phyloP scores from a whole-genome alignment of 2,797 vertebrate species.

The Tenualosa ilisha region DNA sequence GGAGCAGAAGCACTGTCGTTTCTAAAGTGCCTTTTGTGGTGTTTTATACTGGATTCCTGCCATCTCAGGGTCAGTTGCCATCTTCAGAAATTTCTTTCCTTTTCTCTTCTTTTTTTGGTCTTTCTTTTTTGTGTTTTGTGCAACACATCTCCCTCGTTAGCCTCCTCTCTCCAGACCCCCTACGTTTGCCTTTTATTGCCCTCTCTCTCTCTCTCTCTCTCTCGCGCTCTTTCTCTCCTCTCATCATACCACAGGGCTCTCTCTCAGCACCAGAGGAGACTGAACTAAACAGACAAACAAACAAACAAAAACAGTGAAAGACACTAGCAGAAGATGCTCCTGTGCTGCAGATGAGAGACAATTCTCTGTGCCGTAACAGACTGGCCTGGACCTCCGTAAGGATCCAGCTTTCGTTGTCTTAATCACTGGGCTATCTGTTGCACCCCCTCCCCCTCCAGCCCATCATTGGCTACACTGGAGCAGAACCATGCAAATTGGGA shows the following conservation, averaged over 20 bases:
- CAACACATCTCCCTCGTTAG: constrained; percentile 54
- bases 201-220: neutral
- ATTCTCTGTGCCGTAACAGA: neutral
- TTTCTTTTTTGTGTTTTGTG: constrained; percentile 52
- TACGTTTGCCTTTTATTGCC: constrained; percentile 51
- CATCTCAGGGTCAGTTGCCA: constrained; percentile 95
- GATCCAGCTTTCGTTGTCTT: constrained; percentile 16
- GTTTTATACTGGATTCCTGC: constrained; percentile 89
- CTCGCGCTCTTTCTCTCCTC: neutral
- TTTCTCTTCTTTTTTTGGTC: constrained; percentile 37
- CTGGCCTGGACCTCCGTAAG: neutral
- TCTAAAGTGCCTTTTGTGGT: constrained; percentile 99
- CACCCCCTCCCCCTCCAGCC: neutral
- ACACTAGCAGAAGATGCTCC: neutral
- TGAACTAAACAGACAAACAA: neutral
- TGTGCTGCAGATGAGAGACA: constrained; percentile 2
- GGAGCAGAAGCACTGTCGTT: constrained; percentile 97
- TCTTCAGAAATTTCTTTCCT: constrained; percentile 49
- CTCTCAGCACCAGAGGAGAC: neutral
- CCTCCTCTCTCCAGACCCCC: constrained; percentile 44
- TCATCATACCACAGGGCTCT: neutral
- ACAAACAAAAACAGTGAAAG: neutral
- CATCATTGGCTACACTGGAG: neutral
- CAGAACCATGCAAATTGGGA: neutral
- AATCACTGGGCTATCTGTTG: constrained; percentile 15